Evolutionary conservation across 1,140 invertebrate species (phyloP), one percentile per base, ranked within the genome.

Genomic region (Drosophila subobscura): DNA sequence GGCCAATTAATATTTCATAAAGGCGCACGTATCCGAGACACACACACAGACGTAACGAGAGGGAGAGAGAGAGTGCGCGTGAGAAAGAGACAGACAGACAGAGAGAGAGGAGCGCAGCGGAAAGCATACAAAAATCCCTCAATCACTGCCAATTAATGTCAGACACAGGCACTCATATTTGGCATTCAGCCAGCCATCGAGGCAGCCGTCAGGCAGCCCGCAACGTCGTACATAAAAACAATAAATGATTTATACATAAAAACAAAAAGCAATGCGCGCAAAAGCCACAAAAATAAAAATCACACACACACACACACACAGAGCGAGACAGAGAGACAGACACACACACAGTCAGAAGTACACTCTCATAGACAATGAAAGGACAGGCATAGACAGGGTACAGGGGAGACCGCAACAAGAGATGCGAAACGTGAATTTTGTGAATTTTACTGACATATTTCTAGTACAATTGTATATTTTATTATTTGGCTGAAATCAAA

Each of bases 91-190:
- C 0, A 1, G 29, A 75, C 40, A 60, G 7, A 50, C 29, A 66
- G 10, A 16, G 42, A 40, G 27, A 52, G 37, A 59, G 25, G 7
- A 33, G 41, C 51, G 16, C 16, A 20, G 16, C 0, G 16, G 25
- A 54, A 46, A 67, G 76, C 72, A 71, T 49, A 83, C 71, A 88
- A 89, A 85, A 88, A 89, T 88, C 83, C 83, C 83, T 88, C 83
- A 88, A 88, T 88, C 83, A 88, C 83, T 88, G 83, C 83, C 83
- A 88, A 88, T 88, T 88, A 88, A 88, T 88, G 83, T 88, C 83
- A 88, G 83, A 79, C 83, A 83, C 83, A 88, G 83, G 78, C 78
- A 88, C 78, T 89, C 83, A 88, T 88, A 86, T 88, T 77, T 81
- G 78, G 78, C 83, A 78, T 61, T 51, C 78, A 79, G 64, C 78